Conservation (phyloP, 2,113 vertebrate genomes). For the Jaculus jaculus region DNA sequence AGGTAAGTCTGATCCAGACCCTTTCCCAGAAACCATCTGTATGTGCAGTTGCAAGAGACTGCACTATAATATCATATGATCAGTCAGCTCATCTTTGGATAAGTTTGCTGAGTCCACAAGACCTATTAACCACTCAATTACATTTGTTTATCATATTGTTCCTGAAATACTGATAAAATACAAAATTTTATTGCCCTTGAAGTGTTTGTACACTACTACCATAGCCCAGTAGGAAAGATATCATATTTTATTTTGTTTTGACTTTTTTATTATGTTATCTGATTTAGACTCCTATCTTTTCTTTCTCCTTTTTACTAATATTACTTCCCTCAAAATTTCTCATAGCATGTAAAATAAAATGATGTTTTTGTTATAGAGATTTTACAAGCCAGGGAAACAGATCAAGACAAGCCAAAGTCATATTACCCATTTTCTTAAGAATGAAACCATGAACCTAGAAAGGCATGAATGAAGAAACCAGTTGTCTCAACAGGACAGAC, state of each 20-base stretch:
- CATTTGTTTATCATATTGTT: constrained; percentile 5
- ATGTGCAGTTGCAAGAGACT: background rate
- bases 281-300: background rate
- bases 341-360: constrained; percentile 31
- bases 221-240: background rate
- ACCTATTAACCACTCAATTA: constrained; percentile 13
- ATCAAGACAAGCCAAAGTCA: constrained; percentile 15
- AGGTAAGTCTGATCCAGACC: background rate
- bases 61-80: background rate
- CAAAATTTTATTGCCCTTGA: constrained; percentile 14
- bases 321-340: constrained; percentile 5
- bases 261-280: background rate
- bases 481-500: constrained; percentile 1
- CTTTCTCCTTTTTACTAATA: constrained; percentile 31
- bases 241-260: constrained; percentile 10
- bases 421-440: constrained; percentile 5
- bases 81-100: background rate
- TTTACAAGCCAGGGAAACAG: constrained; percentile 13
- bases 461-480: constrained; percentile 30
- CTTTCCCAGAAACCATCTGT: background rate
- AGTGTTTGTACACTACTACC: background rate
- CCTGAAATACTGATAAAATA: constrained; percentile 2
- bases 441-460: background rate
- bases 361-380: background rate
- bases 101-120: constrained; percentile 4